Conservation (phyloP, 2,888 invertebrate genomes). For the Philaethria dido region DNA sequence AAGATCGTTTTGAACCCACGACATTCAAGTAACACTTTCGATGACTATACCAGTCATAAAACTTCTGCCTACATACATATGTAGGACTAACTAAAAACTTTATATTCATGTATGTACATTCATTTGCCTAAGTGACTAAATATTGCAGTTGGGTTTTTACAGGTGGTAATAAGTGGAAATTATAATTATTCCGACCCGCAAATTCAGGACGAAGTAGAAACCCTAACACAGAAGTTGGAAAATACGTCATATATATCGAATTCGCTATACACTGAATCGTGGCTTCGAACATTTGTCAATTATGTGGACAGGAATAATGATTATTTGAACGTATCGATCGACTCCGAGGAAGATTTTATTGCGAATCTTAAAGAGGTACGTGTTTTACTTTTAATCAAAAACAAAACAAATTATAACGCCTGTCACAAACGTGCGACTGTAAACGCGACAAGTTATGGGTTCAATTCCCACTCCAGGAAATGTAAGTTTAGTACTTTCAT, state of each 20-base stretch:
- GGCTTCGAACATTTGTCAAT: constrained; percentile 92
- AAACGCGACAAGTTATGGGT: too few species aligned
- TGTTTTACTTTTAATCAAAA: background rate
- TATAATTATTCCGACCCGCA: constrained; percentile 92
- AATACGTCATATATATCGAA: constrained; percentile 91
- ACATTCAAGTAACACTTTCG: background rate
- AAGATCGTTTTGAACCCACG: background rate
- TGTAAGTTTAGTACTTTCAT: too few species aligned
- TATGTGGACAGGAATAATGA: constrained; percentile 90
- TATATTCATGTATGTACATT: background rate
- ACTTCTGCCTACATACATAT: background rate
- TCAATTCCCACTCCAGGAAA: too few species aligned
- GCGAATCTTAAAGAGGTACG: constrained; percentile 88
- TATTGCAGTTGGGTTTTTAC: constrained; percentile 57
- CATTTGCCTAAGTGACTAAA: constrained; percentile 8
- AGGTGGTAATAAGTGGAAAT: constrained; percentile 92
- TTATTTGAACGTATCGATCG: constrained; percentile 89
- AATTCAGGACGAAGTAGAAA: constrained; percentile 91
- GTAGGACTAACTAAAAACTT: background rate
- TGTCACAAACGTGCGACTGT: too few species aligned
- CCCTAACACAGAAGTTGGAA: constrained; percentile 90
- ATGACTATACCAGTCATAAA: background rate
- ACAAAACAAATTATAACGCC: too few species aligned
- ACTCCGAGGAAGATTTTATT: constrained; percentile 89
- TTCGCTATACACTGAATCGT: constrained; percentile 93